Evolutionary conservation across 1,140 invertebrate species (phyloP).

Genomic region (Armadillidium nasatum): DNA sequence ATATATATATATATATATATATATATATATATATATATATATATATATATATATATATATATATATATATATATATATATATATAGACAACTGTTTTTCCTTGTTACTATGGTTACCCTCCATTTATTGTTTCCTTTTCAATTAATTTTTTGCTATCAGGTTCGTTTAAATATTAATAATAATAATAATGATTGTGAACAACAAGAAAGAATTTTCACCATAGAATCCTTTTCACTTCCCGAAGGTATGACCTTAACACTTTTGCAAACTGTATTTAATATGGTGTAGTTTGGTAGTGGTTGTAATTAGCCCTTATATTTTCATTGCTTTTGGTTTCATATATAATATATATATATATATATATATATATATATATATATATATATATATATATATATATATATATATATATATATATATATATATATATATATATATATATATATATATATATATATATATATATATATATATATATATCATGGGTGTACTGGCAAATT

Average conservation of each 20-base stretch:
- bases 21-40: slow-evolving; percentile 20
- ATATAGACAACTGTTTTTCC: not conserved
- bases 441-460: slow-evolving; percentile 22
- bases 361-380: not conserved
- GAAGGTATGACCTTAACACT: not conserved
- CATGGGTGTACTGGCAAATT: too few relatives aligned
- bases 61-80: slow-evolving; percentile 16
- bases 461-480: slow-evolving; percentile 6
- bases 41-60: slow-evolving; percentile 14
- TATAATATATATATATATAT: not conserved
- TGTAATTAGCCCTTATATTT: too few relatives aligned
- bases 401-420: slow-evolving; percentile 29
- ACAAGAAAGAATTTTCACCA: not conserved
- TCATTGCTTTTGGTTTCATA: too few relatives aligned
- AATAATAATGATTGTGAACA: not conserved
- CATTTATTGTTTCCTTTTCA: not conserved
- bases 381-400: slow-evolving; percentile 19
- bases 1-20: slow-evolving; percentile 17
- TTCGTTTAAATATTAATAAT: not conserved
- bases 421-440: slow-evolving; percentile 23
- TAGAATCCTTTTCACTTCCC: not conserved
- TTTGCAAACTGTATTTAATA: too few relatives aligned
- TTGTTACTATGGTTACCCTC: not conserved
- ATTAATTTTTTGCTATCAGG: not conserved
- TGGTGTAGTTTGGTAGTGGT: too few relatives aligned